phyloP scores from a whole-genome alignment of 1,140 invertebrate genomes.

The Trypoxylus dichotomus region DNA sequence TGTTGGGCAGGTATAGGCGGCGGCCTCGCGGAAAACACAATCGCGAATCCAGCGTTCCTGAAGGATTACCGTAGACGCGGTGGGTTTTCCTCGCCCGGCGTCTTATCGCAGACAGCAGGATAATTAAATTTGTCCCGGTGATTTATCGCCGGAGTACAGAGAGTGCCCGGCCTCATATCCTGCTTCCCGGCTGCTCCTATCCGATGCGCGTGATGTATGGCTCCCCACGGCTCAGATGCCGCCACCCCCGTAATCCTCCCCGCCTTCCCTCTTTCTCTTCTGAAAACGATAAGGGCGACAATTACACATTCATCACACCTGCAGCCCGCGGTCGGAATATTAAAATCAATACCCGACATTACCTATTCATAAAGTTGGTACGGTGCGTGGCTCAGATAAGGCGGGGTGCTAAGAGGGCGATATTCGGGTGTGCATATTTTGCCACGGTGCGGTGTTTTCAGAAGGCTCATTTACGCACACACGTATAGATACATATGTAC shows the following conservation, averaged over 20 bases:
- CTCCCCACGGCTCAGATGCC: slow-evolving; percentile 45
- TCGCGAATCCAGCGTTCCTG: slow-evolving; percentile 24
- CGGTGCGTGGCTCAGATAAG: slow-evolving; percentile 44
- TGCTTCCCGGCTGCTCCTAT: slow-evolving; percentile 48
- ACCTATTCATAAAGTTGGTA: slow-evolving; percentile 40
- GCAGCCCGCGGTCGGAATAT: slow-evolving; percentile 30
- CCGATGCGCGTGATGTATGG: slow-evolving; percentile 51
- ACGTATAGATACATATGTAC: background rate
- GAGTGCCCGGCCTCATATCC: slow-evolving; percentile 42
- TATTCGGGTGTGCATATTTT: slow-evolving; percentile 47
- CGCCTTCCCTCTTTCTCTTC: slow-evolving; percentile 34
- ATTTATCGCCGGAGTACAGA: slow-evolving; percentile 53
- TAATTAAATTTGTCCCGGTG: slow-evolving; percentile 63
- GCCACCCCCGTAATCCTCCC: slow-evolving; percentile 39
- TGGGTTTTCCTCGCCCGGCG: slow-evolving; percentile 39
- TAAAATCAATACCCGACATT: slow-evolving; percentile 37
- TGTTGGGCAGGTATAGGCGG: slow-evolving; percentile 18
- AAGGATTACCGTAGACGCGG: slow-evolving; percentile 28
- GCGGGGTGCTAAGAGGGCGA: slow-evolving; percentile 40
- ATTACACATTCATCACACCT: slow-evolving; percentile 32
- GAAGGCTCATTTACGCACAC: background rate
- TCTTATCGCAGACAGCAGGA: slow-evolving; percentile 61
- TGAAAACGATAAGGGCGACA: slow-evolving; percentile 28
- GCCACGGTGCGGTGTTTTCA: slow-evolving; percentile 29
- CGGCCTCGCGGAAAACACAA: slow-evolving; percentile 15